A percentile compares a stretch with the other conserved stretches of the same genome.
Evolutionary conservation across 2,113 vertebrate genomes (phyloP).

Genomic region (Pholis gunnellus): DNA sequence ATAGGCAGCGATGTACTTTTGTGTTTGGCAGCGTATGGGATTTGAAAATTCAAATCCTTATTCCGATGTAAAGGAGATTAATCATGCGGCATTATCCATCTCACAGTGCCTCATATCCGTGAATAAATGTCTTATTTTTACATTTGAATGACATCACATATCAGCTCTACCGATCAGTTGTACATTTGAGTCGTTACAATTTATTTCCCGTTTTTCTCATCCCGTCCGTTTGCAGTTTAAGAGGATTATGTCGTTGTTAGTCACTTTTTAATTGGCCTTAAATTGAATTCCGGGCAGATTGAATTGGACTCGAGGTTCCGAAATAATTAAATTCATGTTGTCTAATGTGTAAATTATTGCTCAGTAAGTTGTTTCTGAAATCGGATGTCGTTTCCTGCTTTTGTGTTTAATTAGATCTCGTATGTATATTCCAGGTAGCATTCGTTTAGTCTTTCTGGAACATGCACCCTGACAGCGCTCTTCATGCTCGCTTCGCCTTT

Average conservation of each 20-base stretch:
- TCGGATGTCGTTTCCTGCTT: too few relatives aligned
- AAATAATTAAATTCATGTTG: conserved; percentile 49
- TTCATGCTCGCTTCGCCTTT: conserved; percentile 10
- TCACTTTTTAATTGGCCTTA: conserved; percentile 40
- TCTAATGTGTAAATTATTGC: conserved; percentile 13
- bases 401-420: conserved; percentile 16
- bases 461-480: not conserved
- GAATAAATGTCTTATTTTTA: not conserved
- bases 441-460: conserved; percentile 24
- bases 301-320: conserved; percentile 6
- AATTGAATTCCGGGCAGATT: conserved; percentile 39
- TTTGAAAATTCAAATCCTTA: not conserved
- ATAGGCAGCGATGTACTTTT: not conserved
- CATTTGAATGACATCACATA: not conserved
- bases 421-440: conserved; percentile 40
- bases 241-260: conserved; percentile 17
- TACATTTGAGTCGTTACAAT: not conserved
- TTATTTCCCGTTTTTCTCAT: not conserved
- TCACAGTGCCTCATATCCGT: not conserved
- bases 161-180: not conserved
- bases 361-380: not conserved
- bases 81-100: not conserved
- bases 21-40: not conserved
- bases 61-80: not conserved
- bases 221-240: conserved; percentile 2